phyloP scores from a whole-genome alignment of 1,140 invertebrate genomes.

The Diorhabda sublineata region DNA sequence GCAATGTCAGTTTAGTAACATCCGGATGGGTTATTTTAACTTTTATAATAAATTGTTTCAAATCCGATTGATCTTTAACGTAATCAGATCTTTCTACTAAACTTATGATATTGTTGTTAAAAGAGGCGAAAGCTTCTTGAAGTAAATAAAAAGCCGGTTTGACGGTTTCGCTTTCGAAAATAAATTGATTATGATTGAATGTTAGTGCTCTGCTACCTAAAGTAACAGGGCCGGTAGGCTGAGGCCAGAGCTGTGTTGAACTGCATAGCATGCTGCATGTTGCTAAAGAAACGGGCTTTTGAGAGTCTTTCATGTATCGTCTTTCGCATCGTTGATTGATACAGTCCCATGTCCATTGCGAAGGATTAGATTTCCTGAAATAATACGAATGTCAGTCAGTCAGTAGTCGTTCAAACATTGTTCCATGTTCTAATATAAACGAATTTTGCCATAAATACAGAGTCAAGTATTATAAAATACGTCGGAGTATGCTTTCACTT shows the following conservation, averaged over 20 bases:
- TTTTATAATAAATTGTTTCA: constrained; percentile 51
- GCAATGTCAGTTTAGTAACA: constrained; percentile 56
- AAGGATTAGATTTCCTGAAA: constrained; percentile 34
- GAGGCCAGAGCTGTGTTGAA: constrained; percentile 54
- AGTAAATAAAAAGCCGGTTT: constrained; percentile 40
- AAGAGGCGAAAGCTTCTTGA: constrained; percentile 48
- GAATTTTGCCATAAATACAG: too few species aligned
- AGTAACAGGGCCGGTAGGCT: constrained; percentile 51
- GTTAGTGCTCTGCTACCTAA: constrained; percentile 46
- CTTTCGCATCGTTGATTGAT: constrained; percentile 52
- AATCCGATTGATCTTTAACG: constrained; percentile 40
- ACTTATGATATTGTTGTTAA: constrained; percentile 50
- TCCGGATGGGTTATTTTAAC: constrained; percentile 49
- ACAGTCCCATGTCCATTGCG: constrained; percentile 54
- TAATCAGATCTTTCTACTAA: constrained; percentile 40
- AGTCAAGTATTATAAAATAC: too few species aligned
- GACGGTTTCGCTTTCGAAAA: constrained; percentile 45
- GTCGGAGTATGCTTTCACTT: too few species aligned
- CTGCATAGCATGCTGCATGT: constrained; percentile 54
- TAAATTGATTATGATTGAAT: constrained; percentile 47
- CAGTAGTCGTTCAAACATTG: background rate
- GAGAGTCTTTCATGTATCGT: constrained; percentile 27
- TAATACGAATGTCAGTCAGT: constrained; percentile 10
- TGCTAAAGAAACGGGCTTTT: constrained; percentile 44
- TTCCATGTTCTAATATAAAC: too few species aligned